Evolutionary conservation across 2,888 invertebrate species (phyloP), one percentile per base, ranked within the genome.

Genomic region (Embidobia sp.): DNA sequence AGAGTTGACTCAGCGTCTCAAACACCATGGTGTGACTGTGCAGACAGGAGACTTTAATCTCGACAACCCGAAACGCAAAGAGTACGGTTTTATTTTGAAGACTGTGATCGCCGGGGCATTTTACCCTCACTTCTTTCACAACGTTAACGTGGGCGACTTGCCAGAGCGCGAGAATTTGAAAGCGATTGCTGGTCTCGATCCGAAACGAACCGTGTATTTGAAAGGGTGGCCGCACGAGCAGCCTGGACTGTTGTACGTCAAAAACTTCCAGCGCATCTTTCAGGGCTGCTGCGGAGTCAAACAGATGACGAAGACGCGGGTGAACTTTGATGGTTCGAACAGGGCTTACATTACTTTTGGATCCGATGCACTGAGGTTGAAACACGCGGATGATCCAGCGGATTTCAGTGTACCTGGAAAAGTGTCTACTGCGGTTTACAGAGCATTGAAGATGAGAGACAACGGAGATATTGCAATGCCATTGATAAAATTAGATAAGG

Each of bases 61-160:
- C 10, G 77, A 78, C 11, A 44, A 69, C 19, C 44, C 55, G 0
- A 49, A 40, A 11, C 87, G 90, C 11, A 86, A 89, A 0, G 93
- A 94, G 81, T 92, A 91, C 59, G 90, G 92, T 0, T 90, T 94
- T 0, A 88, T 95, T n/a, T 87, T 95, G 0, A 95, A 95, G 90
- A 88, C 95, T 33, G 91, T 94, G 8, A 90, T 96, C 22, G 94
- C 95, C 64, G 97, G 96, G 1, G 98, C 98, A 1, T 97, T 98
- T 89, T 98, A 97, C 90, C 98, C 98, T 0, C 94, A 98, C 88
- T 98, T 95, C 89, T 98, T 96, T 90, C 89, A 94, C n/a, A 91
- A 93, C 26, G 84, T 90, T 5, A 85, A 87, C 26, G 90, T 91
- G 1, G 89, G 90, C 27, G 91, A 92, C 48, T 91, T 92, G 53